Evolutionary conservation across 2,113 vertebrate genomes (phyloP), one percentile per base, ranked within the genome.

Genomic region (Thamnophis sirtalis): DNA sequence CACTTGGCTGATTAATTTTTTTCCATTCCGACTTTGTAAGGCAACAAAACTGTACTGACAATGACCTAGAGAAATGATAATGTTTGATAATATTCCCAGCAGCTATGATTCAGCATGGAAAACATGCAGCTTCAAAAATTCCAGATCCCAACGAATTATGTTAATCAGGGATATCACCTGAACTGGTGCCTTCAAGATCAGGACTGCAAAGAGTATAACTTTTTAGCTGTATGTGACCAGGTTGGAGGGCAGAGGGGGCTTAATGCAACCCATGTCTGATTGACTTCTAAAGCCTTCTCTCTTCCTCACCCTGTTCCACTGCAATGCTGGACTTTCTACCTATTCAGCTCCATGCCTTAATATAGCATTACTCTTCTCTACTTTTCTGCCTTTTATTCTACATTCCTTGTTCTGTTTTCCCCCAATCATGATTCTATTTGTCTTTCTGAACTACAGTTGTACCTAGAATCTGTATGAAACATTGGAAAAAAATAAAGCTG

Each of bases 1-100:
- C 50, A 93, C 43, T 93, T 11, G 0, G 84, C 90, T 56, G 17
- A 92, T 88, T 93, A 9, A 8, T 63, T n/a, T 22, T 92, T 90
- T 26, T 9, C 49, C 58, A 4, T 73, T 58, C 38, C 13, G 33
- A 88, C 86, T 58, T 26, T 87, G 26, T 49, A 51, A 88, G 63
- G 26, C 2, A 55, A 84, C 33, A 88, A 92, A 73, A 80, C 51
- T 33, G 54, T 84, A 17, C 26, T 84, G 28, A 60, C 56, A 9
- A 49, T 13, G 21, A 24, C 54, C 38, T 63, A 19, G 22, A 38
- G 26, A 51, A 26, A 38, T 21, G 3, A 24, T 28, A 21, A 60
- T 3, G 60, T 88, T 80, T 21, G 24, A 68, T 28, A 28, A 73
- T 19, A 24, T n/a, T 26, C 17, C 60, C 26, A 50, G 21, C 28